Evolutionary conservation across 2,797 vertebrate genomes (phyloP).

Genomic region (Podarcis siculus): DNA sequence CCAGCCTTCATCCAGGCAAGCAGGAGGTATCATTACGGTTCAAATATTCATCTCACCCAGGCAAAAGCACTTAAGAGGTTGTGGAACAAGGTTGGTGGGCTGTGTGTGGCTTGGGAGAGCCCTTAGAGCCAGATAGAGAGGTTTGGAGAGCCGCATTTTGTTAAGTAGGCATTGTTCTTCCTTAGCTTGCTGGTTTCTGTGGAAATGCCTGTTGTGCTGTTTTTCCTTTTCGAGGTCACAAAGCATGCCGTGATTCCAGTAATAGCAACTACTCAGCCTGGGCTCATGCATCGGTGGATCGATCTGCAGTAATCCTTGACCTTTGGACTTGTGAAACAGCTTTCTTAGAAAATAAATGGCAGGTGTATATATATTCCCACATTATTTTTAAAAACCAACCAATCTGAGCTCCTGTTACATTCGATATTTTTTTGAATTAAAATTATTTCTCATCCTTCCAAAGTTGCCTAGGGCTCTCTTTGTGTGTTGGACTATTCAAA

Average conservation of each 20-base stretch:
- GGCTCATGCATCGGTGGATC: slow-evolving; percentile 70
- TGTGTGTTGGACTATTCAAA: not conserved
- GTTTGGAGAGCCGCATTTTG: too few relatives aligned
- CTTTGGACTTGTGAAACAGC: slow-evolving; percentile 81
- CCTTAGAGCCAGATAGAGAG: too few relatives aligned
- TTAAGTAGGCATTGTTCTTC: too few relatives aligned
- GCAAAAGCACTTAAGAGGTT: too few relatives aligned
- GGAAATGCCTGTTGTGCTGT: not conserved
- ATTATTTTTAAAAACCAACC: not conserved
- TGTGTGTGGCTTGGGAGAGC: too few relatives aligned
- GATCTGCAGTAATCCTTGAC: slow-evolving; percentile 77
- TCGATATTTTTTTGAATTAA: not conserved
- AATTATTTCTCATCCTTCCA: too few relatives aligned
- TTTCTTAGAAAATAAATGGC: slow-evolving; percentile 77
- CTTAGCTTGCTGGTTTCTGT: not conserved
- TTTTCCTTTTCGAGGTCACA: slow-evolving; percentile 45
- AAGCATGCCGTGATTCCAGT: slow-evolving; percentile 21
- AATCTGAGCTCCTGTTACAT: slow-evolving; percentile 24
- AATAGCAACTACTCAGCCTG: slow-evolving; percentile 46
- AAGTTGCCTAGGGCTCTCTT: not conserved
- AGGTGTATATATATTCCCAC: slow-evolving; percentile 66
- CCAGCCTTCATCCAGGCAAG: too few relatives aligned
- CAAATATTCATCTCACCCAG: too few relatives aligned
- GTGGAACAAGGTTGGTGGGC: too few relatives aligned
- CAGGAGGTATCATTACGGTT: too few relatives aligned